Evolutionary conservation across 2,888 invertebrate genomes (phyloP).

Genomic region (Trachelus iudaicus): DNA sequence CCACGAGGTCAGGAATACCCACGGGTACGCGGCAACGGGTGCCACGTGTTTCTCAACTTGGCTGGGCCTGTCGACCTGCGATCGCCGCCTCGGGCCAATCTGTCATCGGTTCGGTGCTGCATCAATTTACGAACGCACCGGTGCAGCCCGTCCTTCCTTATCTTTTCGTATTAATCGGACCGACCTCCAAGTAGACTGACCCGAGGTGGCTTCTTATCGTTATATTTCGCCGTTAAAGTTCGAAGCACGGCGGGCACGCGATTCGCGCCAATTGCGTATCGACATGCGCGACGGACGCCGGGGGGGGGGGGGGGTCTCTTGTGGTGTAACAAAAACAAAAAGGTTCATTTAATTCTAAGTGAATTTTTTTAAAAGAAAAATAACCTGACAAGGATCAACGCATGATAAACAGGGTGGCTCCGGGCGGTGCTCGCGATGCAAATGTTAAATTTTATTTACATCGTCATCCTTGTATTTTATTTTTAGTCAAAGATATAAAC

Average conservation of each 20-base stretch:
- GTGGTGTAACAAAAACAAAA: not conserved
- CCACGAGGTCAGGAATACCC: not conserved
- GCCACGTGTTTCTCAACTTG: not conserved
- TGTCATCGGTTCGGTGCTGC: constrained; percentile 1
- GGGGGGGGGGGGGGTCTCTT: not conserved
- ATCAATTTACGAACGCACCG: constrained; percentile 1
- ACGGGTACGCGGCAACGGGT: not conserved
- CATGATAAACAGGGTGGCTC: not conserved
- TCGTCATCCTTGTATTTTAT: not conserved
- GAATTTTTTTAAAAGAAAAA: not conserved
- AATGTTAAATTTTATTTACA: not conserved
- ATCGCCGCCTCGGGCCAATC: not conserved
- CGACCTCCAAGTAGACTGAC: constrained; percentile 3
- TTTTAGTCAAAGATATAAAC: not conserved
- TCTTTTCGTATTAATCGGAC: constrained; percentile 12
- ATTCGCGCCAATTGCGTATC: not conserved
- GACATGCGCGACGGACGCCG: not conserved
- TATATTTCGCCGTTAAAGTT: not conserved
- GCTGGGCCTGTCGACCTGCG: not conserved
- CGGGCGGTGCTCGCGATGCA: not conserved
- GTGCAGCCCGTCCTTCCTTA: not conserved
- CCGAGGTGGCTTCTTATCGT: not conserved
- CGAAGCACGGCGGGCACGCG: not conserved
- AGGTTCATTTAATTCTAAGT: no score
- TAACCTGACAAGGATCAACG: not conserved